Evolutionary conservation across 2,888 invertebrate species (phyloP).

Genomic region (Oligia fasciuncula): DNA sequence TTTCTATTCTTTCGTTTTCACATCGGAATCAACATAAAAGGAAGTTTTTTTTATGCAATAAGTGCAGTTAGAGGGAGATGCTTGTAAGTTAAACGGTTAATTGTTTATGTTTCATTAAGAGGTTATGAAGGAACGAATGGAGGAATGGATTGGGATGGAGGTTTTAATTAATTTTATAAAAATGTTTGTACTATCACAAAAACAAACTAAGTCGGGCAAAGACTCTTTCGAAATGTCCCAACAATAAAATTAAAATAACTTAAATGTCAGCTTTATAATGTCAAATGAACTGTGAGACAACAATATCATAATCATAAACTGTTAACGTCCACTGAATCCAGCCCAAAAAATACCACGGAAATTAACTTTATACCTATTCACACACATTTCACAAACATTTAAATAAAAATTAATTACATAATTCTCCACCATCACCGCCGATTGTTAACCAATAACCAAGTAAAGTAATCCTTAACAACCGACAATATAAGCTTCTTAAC

Average conservation of each 20-base stretch:
- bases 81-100: not conserved
- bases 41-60: too few relatives aligned
- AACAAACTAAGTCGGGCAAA: too few relatives aligned
- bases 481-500: not conserved
- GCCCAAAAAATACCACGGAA: too few relatives aligned
- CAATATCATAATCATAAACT: not conserved
- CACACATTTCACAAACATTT: not conserved
- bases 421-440: not conserved
- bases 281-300: not conserved
- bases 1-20: not conserved
- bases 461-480: not conserved
- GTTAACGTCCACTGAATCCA: not conserved
- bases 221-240: not conserved
- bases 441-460: not conserved
- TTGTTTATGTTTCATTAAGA: not conserved
- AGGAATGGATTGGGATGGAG: too few relatives aligned
- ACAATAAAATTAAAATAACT: not conserved
- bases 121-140: too few relatives aligned
- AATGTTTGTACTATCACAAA: too few relatives aligned
- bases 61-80: too few relatives aligned
- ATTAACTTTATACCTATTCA: too few relatives aligned
- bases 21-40: not conserved
- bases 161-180: too few relatives aligned
- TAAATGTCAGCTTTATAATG: not conserved
- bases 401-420: not conserved